Evolutionary conservation across 2,797 vertebrate species (phyloP).

Genomic region (Sardinella longiceps): DNA sequence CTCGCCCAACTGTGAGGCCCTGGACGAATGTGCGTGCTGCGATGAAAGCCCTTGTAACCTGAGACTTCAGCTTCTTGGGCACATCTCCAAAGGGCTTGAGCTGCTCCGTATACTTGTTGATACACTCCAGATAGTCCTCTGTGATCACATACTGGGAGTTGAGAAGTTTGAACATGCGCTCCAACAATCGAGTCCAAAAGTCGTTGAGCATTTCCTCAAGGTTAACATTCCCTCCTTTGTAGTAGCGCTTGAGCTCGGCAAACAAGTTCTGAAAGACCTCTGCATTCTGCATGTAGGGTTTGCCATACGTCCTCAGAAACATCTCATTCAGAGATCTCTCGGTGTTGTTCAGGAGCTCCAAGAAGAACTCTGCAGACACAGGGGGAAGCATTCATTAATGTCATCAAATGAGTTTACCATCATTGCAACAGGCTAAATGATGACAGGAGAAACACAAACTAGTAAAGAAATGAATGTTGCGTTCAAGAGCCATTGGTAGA

Average conservation of each 20-base stretch:
- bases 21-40: constrained; percentile 96
- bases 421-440: background rate
- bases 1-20: constrained; percentile 93
- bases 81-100: constrained; percentile 97
- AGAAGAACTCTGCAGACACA: constrained; percentile 84
- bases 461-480: background rate
- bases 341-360: constrained; percentile 92
- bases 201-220: constrained; percentile 97
- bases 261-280: constrained; percentile 97
- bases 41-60: constrained; percentile 93
- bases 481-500: background rate
- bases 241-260: constrained; percentile 91
- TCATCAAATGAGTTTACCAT: background rate
- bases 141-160: constrained; percentile 96
- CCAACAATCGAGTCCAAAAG: constrained; percentile 95
- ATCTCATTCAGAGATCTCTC: constrained; percentile 93
- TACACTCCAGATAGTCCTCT: constrained; percentile 96
- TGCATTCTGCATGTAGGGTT: constrained; percentile 95
- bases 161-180: constrained; percentile 97
- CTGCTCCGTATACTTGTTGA: constrained; percentile 96
- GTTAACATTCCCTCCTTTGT: constrained; percentile 94
- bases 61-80: constrained; percentile 92
- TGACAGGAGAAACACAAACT: background rate
- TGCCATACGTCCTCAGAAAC: constrained; percentile 93
- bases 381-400: constrained; percentile 39